A percentile compares a stretch with the other conserved stretches of the same genome.
phyloP scores from a whole-genome alignment of 1,140 invertebrate species.

The Lysiphlebus fabarum region DNA sequence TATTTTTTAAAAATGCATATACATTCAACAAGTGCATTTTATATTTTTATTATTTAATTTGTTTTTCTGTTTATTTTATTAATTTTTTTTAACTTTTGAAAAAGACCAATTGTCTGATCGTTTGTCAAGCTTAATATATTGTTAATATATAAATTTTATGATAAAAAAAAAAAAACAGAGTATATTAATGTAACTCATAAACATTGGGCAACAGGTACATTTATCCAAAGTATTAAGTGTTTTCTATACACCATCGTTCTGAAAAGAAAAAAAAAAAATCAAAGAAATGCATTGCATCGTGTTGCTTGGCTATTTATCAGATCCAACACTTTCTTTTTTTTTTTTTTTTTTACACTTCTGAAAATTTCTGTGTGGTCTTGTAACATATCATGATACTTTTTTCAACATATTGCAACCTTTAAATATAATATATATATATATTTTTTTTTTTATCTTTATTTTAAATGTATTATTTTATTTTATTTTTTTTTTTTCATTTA shows the following conservation, averaged over 20 bases:
- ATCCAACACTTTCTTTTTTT: constrained; percentile 29
- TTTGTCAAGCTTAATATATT: not conserved
- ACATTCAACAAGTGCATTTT: constrained; percentile 40
- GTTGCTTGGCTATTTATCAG: constrained; percentile 39
- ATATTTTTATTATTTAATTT: constrained; percentile 18
- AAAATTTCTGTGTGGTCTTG: constrained; percentile 24
- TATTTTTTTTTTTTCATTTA: not conserved
- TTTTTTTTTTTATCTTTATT: not conserved
- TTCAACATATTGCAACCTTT: not conserved
- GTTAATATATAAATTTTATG: not conserved
- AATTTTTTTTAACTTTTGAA: no score
- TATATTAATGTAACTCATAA: constrained; percentile 50
- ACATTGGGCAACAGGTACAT: constrained; percentile 49
- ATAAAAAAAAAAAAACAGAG: constrained; percentile 31
- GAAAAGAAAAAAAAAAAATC: constrained; percentile 38
- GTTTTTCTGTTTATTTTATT: not conserved
- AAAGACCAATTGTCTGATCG: not conserved
- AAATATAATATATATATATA: no score
- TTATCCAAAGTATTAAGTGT: constrained; percentile 32
- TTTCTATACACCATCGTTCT: constrained; percentile 9
- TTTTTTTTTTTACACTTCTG: not conserved
- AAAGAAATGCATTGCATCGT: constrained; percentile 37
- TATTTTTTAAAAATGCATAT: constrained; percentile 9
- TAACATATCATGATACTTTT: not conserved
- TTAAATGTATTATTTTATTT: not conserved